Percentiles rank a stretch among this genome's conserved stretches.
These are phyloP conservation scores for Indicator maculatus DNA, from an alignment of 2,113 vertebrate species.

Conservation along the genomic window DNA sequence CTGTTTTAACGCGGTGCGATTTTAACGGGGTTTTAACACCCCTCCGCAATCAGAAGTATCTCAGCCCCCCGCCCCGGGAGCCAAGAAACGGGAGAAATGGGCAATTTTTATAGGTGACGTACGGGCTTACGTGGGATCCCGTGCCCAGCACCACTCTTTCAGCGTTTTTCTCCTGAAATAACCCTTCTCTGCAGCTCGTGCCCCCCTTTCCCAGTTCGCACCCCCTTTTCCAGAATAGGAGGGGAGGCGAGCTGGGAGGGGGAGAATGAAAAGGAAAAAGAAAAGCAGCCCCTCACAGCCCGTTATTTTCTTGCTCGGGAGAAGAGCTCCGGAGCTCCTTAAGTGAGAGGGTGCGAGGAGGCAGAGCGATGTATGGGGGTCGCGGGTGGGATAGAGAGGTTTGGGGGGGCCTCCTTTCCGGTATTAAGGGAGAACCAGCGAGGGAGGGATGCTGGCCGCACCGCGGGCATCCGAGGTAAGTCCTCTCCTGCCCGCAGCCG, in stretches of 20 bases:
- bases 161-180: conserved; percentile 58
- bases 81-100: conserved; percentile 1
- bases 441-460: neutral
- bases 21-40: neutral
- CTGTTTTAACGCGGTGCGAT: neutral
- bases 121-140: conserved; percentile 68
- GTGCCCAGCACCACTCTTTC: conserved; percentile 48
- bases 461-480: conserved; percentile 26
- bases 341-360: conserved; percentile 23
- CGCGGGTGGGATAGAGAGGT: neutral
- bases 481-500: neutral
- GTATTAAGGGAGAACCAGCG: neutral
- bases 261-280: neutral
- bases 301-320: neutral
- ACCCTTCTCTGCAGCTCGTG: conserved; percentile 26
- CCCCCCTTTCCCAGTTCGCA: neutral
- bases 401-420: neutral
- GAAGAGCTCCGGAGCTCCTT: neutral
- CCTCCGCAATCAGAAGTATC: neutral
- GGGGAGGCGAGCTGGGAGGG: neutral
- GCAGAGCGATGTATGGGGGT: neutral
- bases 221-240: neutral
- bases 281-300: neutral
- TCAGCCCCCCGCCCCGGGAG: neutral
- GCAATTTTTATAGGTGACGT: conserved; percentile 72